Percentiles rank a stretch among this genome's conserved stretches.
Conservation (phyloP, 1,140 invertebrate species). For the Aphidius ervi region DNA sequence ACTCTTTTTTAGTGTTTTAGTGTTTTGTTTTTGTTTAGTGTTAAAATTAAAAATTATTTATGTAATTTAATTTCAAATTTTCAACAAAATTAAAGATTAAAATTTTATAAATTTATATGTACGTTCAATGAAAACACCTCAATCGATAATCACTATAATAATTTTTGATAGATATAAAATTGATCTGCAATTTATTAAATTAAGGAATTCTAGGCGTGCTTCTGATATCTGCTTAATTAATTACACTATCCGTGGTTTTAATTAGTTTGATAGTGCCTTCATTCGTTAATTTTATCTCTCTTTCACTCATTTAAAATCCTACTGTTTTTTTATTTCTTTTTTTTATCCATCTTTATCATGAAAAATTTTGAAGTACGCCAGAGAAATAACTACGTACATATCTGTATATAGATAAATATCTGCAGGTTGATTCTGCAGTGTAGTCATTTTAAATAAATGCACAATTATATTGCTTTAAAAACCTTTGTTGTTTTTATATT, state of each 20-base stretch:
- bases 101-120: not conserved
- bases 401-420: not conserved
- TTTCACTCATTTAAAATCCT: conserved; percentile 5
- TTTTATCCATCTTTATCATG: conserved; percentile 18
- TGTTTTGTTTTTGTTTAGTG: no score
- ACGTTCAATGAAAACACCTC: not conserved
- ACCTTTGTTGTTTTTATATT: not conserved
- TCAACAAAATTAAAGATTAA: not conserved
- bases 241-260: conserved; percentile 53
- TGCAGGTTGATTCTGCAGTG: not conserved
- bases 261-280: conserved; percentile 41
- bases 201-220: conserved; percentile 42
- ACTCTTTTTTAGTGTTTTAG: no score
- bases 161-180: no score
- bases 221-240: conserved; percentile 53
- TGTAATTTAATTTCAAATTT: no score
- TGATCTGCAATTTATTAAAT: no score
- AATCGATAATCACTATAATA: no score
- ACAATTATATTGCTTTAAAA: conserved; percentile 14
- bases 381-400: conserved; percentile 7
- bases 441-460: conserved; percentile 6
- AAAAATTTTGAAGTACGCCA: conserved; percentile 24
- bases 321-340: not conserved
- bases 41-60: no score
- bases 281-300: not conserved